phyloP scores from a whole-genome alignment of 2,888 invertebrate genomes.

The Alsophila aescularia region DNA sequence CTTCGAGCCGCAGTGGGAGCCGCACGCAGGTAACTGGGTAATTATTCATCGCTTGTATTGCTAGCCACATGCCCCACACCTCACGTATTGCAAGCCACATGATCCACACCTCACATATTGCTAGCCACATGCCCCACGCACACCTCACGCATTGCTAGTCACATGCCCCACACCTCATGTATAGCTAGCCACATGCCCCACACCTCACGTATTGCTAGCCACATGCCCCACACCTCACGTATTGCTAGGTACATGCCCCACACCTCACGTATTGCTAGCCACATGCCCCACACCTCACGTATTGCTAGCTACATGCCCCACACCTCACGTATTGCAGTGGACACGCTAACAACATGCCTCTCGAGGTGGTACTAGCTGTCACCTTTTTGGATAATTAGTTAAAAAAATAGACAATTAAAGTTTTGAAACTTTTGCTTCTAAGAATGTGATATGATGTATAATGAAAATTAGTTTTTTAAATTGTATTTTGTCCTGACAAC shows the following conservation, averaged over 20 bases:
- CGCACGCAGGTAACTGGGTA: conserved; percentile 83
- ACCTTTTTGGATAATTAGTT: no score
- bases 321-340: background rate
- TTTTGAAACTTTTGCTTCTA: no score
- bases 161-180: conserved; percentile 73
- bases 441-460: no score
- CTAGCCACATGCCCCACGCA: conserved; percentile 28
- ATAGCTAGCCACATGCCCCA: conserved; percentile 41
- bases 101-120: conserved; percentile 41
- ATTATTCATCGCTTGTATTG: conserved; percentile 72
- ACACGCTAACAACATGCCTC: background rate
- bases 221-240: conserved; percentile 73
- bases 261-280: no score
- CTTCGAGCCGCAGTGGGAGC: conserved; percentile 69
- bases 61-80: conserved; percentile 24
- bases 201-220: no score
- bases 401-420: no score
- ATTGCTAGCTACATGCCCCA: conserved; percentile 41
- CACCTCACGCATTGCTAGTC: no score
- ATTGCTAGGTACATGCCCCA: conserved; percentile 41
- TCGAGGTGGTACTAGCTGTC: no score
- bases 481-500: no score
- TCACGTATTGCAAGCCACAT: conserved; percentile 11
- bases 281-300: conserved; percentile 73
- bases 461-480: no score